Evolutionary conservation across 1,140 invertebrate genomes (phyloP).

Genomic region (Lineus longissimus): DNA sequence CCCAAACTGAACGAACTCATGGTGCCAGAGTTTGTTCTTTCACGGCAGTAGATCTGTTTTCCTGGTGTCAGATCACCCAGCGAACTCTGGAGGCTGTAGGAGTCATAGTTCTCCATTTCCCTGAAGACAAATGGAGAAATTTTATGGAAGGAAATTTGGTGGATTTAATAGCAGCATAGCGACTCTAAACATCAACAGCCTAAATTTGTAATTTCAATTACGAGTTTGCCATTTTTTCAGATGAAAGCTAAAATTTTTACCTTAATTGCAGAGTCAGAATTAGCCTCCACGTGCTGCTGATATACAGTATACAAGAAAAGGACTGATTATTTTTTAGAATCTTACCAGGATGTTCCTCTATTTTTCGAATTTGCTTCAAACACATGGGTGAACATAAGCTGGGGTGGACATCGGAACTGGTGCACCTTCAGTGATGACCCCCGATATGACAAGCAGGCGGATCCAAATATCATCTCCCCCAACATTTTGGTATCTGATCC

Average conservation of each 20-base stretch:
- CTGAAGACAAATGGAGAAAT: constrained; percentile 30
- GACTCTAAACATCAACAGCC: too few relatives aligned
- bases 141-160: constrained; percentile 18
- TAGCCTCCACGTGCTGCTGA: too few relatives aligned
- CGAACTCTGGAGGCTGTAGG: constrained; percentile 37
- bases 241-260: too few relatives aligned
- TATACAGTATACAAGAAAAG: too few relatives aligned
- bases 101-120: constrained; percentile 41
- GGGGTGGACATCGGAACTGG: constrained; percentile 61
- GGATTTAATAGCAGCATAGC: too few relatives aligned
- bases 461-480: constrained; percentile 86
- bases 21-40: constrained; percentile 3
- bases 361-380: constrained; percentile 50
- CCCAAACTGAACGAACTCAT: background rate
- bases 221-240: too few relatives aligned
- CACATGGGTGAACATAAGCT: constrained; percentile 72
- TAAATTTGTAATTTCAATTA: too few relatives aligned
- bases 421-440: constrained; percentile 74
- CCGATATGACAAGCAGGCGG: constrained; percentile 78
- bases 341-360: constrained; percentile 28
- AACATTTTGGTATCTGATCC: constrained; percentile 68
- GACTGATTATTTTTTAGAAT: too few relatives aligned
- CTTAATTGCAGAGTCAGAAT: too few relatives aligned
- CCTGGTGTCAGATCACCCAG: constrained; percentile 30
- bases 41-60: constrained; percentile 13